phyloP scores from a whole-genome alignment of 2,797 vertebrate species.

The Threskiornis aethiopicus region DNA sequence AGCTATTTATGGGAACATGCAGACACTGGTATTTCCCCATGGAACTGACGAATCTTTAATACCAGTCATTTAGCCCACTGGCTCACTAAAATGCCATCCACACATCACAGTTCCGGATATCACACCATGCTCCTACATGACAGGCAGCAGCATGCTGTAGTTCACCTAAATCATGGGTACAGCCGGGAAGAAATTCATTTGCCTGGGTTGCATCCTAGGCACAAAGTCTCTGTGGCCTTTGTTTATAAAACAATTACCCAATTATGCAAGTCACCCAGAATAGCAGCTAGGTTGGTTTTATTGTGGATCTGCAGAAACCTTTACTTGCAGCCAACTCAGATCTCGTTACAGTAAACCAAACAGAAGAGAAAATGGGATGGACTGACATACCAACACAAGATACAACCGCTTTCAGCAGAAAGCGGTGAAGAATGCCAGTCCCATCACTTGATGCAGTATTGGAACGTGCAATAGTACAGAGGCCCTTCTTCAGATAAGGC shows the following conservation, averaged over 20 bases:
- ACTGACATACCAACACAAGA: not conserved
- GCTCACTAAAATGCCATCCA: not conserved
- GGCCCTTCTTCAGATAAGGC: not conserved
- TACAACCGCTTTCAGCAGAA: not conserved
- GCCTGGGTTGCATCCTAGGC: not conserved
- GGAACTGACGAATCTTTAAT: not conserved
- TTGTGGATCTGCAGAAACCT: not conserved
- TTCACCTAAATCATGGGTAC: not conserved
- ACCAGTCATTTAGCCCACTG: not conserved
- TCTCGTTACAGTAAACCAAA: not conserved
- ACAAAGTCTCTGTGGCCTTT: fast-evolving
- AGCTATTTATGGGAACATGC: not conserved
- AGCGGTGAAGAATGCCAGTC: not conserved
- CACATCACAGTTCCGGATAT: fast-evolving
- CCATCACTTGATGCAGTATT: not conserved
- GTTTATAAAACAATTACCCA: not conserved
- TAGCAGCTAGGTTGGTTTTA: not conserved
- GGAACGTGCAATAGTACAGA: not conserved
- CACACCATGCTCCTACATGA: not conserved
- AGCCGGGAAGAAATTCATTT: not conserved
- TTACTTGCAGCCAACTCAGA: not conserved
- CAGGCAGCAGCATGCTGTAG: not conserved
- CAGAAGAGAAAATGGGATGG: not conserved
- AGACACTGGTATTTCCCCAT: not conserved
- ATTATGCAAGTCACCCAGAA: not conserved